Percentiles rank a stretch among this genome's conserved stretches.
These are phyloP conservation scores for Monodelphis domestica DNA, from an alignment of 2,797 vertebrate genomes.

Conservation along the genomic window DNA sequence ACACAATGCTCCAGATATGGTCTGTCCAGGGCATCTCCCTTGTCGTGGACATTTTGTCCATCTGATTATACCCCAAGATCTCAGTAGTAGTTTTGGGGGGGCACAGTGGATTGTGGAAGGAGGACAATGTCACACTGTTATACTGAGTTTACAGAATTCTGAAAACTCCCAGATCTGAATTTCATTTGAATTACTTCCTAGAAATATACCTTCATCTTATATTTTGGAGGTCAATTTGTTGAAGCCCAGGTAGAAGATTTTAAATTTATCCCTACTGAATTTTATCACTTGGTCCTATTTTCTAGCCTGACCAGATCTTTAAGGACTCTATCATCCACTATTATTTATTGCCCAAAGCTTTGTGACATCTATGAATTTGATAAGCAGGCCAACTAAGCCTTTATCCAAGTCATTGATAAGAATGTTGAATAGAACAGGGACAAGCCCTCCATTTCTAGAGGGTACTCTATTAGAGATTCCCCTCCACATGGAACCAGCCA, in stretches of 20 bases:
- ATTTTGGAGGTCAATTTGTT: not conserved
- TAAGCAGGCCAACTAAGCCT: not conserved
- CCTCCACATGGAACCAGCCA: not conserved
- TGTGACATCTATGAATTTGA: not conserved
- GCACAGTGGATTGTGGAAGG: not conserved
- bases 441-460: not conserved
- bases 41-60: not conserved
- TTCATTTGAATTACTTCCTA: not conserved
- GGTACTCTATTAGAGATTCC: not conserved
- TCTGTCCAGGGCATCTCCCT: not conserved
- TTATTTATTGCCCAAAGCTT: not conserved
- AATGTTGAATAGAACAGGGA: not conserved
- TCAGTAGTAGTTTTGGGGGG: not conserved
- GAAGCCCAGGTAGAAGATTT: not conserved
- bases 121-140: not conserved
- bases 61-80: not conserved
- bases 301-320: not conserved
- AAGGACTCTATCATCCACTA: not conserved
- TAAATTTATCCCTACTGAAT: not conserved
- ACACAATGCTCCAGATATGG: not conserved
- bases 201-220: not conserved
- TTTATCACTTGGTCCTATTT: not conserved
- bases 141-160: not conserved
- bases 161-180: not conserved
- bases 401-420: not conserved